Percentiles rank a stretch among this genome's conserved stretches.
phyloP scores from a whole-genome alignment of 1,140 invertebrate species.

The Drosophila kohkoa region DNA sequence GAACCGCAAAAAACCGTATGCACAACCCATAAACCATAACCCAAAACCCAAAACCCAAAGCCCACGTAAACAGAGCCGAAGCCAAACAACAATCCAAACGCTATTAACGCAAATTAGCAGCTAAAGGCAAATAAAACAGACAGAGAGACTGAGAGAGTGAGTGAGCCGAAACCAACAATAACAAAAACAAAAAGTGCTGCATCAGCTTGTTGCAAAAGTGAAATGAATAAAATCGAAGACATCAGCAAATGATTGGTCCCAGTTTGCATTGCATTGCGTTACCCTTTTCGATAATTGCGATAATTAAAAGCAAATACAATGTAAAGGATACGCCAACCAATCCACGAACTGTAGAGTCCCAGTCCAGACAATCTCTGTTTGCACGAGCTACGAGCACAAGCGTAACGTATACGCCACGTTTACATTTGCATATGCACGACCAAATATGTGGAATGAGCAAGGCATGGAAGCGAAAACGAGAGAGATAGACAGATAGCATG shows the following conservation, averaged over 20 bases:
- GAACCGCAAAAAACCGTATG: constrained; percentile 13
- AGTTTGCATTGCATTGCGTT: constrained; percentile 69
- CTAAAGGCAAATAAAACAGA: constrained; percentile 42
- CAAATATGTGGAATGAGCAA: constrained; percentile 12
- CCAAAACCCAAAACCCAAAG: not conserved
- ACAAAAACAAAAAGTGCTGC: constrained; percentile 52
- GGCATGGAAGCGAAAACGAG: not conserved
- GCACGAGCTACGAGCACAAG: constrained; percentile 38
- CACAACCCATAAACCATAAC: not conserved
- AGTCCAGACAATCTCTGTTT: constrained; percentile 61
- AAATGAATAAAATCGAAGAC: constrained; percentile 70
- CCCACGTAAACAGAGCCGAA: not conserved
- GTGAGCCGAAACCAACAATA: constrained; percentile 19
- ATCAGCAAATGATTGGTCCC: constrained; percentile 69
- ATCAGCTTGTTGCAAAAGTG: constrained; percentile 59
- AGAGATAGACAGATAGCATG: not conserved
- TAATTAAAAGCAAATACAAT: constrained; percentile 82
- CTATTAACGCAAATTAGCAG: constrained; percentile 55
- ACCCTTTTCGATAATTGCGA: constrained; percentile 81
- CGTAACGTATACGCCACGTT: constrained; percentile 72
- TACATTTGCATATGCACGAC: constrained; percentile 65
- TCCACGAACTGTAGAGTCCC: constrained; percentile 36
- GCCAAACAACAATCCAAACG: constrained; percentile 24
- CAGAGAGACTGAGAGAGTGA: not conserved
- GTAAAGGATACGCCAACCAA: constrained; percentile 60